Conservation (phyloP, 35 echinoderm and acorn worm genomes). For the Eucidaris tribuloides region DNA sequence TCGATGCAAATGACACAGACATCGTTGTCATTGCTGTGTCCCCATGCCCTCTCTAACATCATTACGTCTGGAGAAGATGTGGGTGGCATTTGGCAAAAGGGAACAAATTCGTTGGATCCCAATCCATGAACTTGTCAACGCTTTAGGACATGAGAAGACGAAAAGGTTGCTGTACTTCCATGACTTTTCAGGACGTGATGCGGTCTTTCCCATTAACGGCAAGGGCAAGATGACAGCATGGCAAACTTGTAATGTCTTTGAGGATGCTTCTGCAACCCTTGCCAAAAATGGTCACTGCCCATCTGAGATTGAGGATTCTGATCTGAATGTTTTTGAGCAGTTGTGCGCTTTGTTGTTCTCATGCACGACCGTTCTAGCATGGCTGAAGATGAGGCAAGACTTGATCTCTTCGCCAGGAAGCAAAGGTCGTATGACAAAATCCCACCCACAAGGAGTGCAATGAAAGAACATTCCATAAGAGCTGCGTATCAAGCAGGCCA, state of each 20-base stretch:
- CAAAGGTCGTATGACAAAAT: background rate
- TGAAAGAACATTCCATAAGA: conserved; percentile 13
- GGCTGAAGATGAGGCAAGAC: background rate
- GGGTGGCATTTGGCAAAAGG: conserved; percentile 41
- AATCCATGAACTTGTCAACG: background rate
- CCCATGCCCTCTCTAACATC: background rate
- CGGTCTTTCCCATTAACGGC: background rate
- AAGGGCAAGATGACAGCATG: conserved; percentile 9
- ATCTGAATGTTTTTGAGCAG: background rate
- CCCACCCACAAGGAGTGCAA: conserved; percentile 15
- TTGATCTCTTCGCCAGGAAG: conserved; percentile 22
- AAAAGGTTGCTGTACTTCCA: conserved; percentile 20
- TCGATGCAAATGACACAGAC: conserved; percentile 19
- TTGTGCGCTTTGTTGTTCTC: conserved; percentile 10
- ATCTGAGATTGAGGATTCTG: background rate
- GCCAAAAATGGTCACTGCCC: too few species aligned
- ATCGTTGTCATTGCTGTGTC: conserved; percentile 1
- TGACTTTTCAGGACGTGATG: conserved; percentile 43
- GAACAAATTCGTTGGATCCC: conserved; percentile 21
- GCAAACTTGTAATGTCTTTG: conserved; percentile 1
- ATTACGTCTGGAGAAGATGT: conserved; percentile 12
- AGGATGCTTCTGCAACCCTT: background rate
- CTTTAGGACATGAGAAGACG: background rate
- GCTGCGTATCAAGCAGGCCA: conserved; percentile 7
- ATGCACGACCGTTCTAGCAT: conserved; percentile 14